Evolutionary conservation across 2,888 invertebrate species (phyloP), one percentile per base, ranked within the genome.

Genomic region (Drosophila longiperda): DNA sequence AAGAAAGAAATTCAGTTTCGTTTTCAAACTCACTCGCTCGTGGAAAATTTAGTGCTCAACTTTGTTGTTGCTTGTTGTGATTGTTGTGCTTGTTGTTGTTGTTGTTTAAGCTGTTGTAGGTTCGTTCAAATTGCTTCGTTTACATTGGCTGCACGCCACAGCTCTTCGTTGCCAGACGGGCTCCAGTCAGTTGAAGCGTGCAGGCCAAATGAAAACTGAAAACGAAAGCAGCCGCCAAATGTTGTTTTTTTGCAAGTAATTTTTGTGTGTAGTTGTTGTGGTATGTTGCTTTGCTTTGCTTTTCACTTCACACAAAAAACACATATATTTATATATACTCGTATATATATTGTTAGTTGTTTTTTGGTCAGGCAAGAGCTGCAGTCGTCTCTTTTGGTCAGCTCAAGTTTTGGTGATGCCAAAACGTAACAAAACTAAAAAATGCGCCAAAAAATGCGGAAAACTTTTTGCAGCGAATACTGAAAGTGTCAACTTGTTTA

Each of bases 1-100:
- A 85, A 75, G 86, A 83, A 90, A 81, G 69, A 80, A 69, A 77
- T 77, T 76, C 88, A 68, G 83, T 87, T 87, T 87, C 90, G 76
- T 89, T 90, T 90, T 82, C 89, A 78, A 75, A 78, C 71, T 75
- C 91, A 90, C 68, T 90, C 83, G 85, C 61, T 90, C 75, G 89
- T 88, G 88, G 88, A 90, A 87, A 87, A 87, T 87, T 90, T 90
- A 87, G 89, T 90, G 82, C 88, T 80, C 71, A 71, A 58, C 60
- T 65, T 55, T 23, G 26, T 20, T 32, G 45, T 23, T 11, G 23
- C 7, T 45, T 15, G 33, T 42, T 70, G 38, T 32, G 63, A 48
- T 12, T 62, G 62, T 20, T 64, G 49, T 40, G 40, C 23, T 9
- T 9, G n/a, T 42, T 70, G 64, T 12, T 62, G 62, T 20, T 64